phyloP scores from a whole-genome alignment of 2,113 vertebrate species.

The Triplophysa siluroides region DNA sequence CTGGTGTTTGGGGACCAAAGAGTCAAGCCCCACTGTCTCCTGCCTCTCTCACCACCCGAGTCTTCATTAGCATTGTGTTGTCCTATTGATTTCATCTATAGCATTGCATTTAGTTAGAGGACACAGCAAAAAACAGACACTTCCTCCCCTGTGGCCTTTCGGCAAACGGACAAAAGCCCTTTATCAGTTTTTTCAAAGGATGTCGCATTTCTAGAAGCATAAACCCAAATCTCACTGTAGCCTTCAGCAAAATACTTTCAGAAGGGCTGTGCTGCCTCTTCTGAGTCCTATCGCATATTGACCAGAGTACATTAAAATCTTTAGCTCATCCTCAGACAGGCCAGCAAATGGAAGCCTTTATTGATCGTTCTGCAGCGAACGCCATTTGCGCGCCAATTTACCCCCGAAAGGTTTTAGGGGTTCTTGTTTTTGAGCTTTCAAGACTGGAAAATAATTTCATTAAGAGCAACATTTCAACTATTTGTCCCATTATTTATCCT shows the following conservation, averaged over 20 bases:
- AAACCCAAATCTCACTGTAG: constrained; percentile 7
- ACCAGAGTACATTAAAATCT: constrained; percentile 33
- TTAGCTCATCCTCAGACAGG: constrained; percentile 25
- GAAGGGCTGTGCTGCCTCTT: constrained; percentile 19
- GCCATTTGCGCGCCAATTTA: constrained; percentile 8
- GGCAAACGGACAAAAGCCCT: constrained; percentile 28
- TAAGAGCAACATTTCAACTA: not conserved
- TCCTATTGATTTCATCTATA: constrained; percentile 36
- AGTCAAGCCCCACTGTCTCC: constrained; percentile 31
- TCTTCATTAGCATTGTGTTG: constrained; percentile 36
- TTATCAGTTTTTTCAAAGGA: constrained; percentile 16
- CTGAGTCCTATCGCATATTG: constrained; percentile 28
- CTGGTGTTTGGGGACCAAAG: constrained; percentile 28
- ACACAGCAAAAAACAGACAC: constrained; percentile 38
- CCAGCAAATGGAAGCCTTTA: constrained; percentile 36
- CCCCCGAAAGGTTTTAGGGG: constrained; percentile 10
- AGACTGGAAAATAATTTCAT: constrained; percentile 7
- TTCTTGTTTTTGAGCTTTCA: not conserved
- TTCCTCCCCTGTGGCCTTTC: constrained; percentile 36
- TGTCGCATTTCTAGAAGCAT: not conserved
- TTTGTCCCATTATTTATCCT: constrained; percentile 7
- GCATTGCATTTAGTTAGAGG: constrained; percentile 42
- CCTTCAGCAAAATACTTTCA: constrained; percentile 10
- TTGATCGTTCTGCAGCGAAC: constrained; percentile 32
- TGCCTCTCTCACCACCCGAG: constrained; percentile 14